Conservation (phyloP, 2,888 invertebrate species). For the Caenorhabditis sp. region DNA sequence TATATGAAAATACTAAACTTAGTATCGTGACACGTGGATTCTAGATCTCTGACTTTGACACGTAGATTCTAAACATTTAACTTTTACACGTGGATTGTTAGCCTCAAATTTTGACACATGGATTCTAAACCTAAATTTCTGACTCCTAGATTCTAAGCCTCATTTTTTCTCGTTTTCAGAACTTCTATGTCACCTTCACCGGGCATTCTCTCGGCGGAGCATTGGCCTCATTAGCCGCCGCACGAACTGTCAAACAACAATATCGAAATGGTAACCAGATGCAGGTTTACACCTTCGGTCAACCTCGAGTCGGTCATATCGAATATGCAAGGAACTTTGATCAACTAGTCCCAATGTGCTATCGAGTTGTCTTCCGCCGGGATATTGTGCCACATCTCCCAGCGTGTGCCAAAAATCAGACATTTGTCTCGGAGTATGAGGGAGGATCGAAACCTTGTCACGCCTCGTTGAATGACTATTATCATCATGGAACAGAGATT, state of each 20-base stretch:
- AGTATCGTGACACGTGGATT: too few relatives aligned
- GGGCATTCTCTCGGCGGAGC: conserved; percentile 69
- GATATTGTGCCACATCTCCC: conserved; percentile 70
- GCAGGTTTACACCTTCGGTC: conserved; percentile 63
- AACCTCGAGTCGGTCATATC: conserved; percentile 64
- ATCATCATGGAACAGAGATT: conserved; percentile 65
- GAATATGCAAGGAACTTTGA: conserved; percentile 60
- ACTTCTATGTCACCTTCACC: conserved; percentile 61
- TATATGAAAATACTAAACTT: too few relatives aligned
- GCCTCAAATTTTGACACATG: too few relatives aligned
- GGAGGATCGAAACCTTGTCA: conserved; percentile 48
- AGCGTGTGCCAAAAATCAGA: conserved; percentile 57
- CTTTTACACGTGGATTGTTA: too few relatives aligned
- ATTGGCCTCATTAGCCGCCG: conserved; percentile 63
- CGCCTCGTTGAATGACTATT: conserved; percentile 42
- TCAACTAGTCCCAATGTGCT: conserved; percentile 53
- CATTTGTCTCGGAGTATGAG: conserved; percentile 33
- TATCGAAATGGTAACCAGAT: conserved; percentile 41
- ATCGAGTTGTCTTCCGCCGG: conserved; percentile 63
- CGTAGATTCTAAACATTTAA: too few relatives aligned
- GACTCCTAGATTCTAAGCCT: too few relatives aligned
- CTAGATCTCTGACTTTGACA: too few relatives aligned
- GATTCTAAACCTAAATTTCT: too few relatives aligned
- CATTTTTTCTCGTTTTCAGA: too few relatives aligned
- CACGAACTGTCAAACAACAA: conserved; percentile 58